These are phyloP conservation scores for Macropus fuliginosus DNA, from an alignment of 2,797 vertebrate genomes.

Conservation along the genomic window DNA sequence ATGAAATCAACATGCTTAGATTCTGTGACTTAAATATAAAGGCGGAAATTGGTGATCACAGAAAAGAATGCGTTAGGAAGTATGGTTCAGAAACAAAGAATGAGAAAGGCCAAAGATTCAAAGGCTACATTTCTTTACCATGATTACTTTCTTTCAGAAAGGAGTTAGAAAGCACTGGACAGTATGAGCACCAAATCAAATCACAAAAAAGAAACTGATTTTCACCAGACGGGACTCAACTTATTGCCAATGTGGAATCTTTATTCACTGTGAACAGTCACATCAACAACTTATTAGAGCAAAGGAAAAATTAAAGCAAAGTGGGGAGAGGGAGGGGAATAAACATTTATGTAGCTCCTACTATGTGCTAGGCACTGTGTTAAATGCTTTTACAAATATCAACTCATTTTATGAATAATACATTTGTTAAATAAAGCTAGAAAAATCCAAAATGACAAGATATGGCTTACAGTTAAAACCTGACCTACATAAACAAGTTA, in stretches of 20 bases:
- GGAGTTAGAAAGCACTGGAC: background rate
- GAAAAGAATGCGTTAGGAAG: background rate
- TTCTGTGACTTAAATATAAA: background rate
- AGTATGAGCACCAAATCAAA: background rate
- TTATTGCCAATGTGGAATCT: background rate
- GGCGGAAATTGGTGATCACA: background rate
- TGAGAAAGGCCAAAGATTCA: background rate
- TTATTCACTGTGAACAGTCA: background rate
- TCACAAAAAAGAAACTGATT: background rate
- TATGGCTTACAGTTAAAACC: background rate
- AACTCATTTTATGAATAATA: background rate
- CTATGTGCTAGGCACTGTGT: background rate
- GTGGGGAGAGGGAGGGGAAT: background rate
- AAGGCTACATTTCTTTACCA: background rate
- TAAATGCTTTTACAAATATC: background rate
- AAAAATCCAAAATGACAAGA: background rate
- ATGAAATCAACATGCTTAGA: background rate
- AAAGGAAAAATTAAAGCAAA: background rate
- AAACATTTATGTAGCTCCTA: background rate
- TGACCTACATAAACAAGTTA: background rate
- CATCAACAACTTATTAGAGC: background rate
- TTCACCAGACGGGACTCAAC: background rate
- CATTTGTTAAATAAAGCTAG: background rate
- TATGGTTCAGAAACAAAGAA: background rate
- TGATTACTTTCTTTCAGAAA: background rate